phyloP scores from a whole-genome alignment of 2,888 invertebrate genomes.

The Epinotia bilunana region DNA sequence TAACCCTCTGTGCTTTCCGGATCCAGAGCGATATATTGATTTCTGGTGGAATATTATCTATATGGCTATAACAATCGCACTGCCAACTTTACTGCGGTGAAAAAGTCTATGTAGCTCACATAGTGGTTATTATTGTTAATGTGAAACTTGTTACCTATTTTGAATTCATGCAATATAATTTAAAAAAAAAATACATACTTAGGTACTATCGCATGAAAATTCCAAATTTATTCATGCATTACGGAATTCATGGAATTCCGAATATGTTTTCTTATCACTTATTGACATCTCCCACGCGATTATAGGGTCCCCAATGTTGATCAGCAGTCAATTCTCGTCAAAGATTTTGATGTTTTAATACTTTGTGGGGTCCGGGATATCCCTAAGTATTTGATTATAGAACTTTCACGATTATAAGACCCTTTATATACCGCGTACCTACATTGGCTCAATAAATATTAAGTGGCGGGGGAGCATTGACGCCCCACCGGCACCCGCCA shows the following conservation, averaged over 20 bases:
- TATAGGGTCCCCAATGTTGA: neutral
- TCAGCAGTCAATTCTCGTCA: neutral
- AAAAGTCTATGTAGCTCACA: neutral
- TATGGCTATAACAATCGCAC: neutral
- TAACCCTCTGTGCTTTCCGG: constrained; percentile 48
- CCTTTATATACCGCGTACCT: constrained; percentile 20
- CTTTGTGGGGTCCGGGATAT: neutral
- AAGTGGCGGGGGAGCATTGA: constrained; percentile 40
- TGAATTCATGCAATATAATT: too few relatives aligned
- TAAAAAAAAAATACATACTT: too few relatives aligned
- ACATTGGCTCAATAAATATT: constrained; percentile 43
- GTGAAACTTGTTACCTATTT: too few relatives aligned
- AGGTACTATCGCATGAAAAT: neutral
- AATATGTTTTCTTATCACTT: neutral
- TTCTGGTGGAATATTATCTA: neutral
- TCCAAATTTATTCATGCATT: neutral
- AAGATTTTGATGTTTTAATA: neutral
- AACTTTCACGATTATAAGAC: constrained; percentile 22
- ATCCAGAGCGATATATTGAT: constrained; percentile 46
- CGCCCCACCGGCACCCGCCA: constrained; percentile 27
- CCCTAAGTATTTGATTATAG: constrained; percentile 20
- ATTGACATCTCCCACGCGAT: neutral
- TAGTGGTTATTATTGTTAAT: too few relatives aligned
- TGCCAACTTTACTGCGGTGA: neutral
- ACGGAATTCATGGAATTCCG: too few relatives aligned